Conservation (phyloP, 2,888 invertebrate genomes). For the Hirtodrosophila duncani region DNA sequence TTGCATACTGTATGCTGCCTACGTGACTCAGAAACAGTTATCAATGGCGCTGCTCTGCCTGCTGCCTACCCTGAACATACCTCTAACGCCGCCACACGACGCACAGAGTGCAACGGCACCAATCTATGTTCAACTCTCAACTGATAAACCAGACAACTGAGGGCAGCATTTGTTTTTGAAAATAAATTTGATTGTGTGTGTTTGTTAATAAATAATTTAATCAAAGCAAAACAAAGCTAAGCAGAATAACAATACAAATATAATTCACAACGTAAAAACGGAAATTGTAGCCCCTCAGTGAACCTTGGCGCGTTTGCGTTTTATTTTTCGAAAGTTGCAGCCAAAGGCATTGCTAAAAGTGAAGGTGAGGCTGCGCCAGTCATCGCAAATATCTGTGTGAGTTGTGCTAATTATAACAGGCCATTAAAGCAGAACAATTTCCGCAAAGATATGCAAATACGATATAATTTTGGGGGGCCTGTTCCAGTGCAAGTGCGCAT, state of each 20-base stretch:
- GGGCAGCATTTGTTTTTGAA: neutral
- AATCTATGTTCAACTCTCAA: conserved; percentile 34
- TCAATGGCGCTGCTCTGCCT: conserved; percentile 70
- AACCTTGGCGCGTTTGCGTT: conserved; percentile 44
- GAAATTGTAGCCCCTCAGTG: conserved; percentile 29
- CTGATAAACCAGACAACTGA: conserved; percentile 11
- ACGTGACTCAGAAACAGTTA: conserved; percentile 71
- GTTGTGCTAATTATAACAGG: too few species aligned
- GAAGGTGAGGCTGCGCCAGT: conserved; percentile 30
- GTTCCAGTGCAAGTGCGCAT: too few species aligned
- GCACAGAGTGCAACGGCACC: conserved; percentile 27
- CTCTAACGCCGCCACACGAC: conserved; percentile 36
- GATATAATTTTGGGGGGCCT: too few species aligned
- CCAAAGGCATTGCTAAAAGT: conserved; percentile 32
- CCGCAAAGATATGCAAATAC: too few species aligned
- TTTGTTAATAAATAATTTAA: conserved; percentile 3
- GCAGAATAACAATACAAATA: conserved; percentile 1
- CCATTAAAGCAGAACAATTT: too few species aligned
- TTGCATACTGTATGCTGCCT: conserved; percentile 64
- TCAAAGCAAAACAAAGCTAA: conserved; percentile 5
- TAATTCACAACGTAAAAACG: conserved; percentile 37
- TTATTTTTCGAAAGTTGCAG: conserved; percentile 25
- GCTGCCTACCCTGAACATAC: too few species aligned
- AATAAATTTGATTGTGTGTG: conserved; percentile 1
- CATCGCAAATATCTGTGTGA: too few species aligned